Base-by-base conservation (phyloP, 1,140 invertebrate genomes). In the Triops cancriformis region DNA sequence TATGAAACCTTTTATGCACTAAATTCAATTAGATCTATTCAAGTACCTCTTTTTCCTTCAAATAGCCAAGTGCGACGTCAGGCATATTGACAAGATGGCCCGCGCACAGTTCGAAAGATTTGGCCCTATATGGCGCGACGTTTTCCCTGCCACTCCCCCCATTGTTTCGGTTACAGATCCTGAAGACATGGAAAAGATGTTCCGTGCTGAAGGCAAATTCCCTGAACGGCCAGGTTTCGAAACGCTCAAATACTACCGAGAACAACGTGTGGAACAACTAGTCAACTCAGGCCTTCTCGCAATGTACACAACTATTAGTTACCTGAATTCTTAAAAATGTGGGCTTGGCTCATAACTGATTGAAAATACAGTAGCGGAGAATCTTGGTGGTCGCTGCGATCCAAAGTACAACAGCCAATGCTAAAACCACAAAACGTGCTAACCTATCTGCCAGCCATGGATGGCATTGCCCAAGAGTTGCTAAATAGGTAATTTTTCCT, bases 331-430 rank as follows among this genome's bases (percentile, higher is more conserved):
- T 7, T 10, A n/a, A 74, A 37, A 74, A 23, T 73, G 26, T 74
- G 4, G 42, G 0, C 26, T 43, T 27, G 23, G 10, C 4, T 41
- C 18, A 76, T 45, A n/a, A 43, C 10, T 76, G 75, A n/a, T 64
- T 23, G 18, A 64, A 26, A 76, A 28, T 73, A 76, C 86, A 94
- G 93, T n/a, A 93, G 94, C 82, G 93, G 93, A 26, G 89, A 90
- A 83, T 89, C 90, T 79, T 95, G 93, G 93, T 91, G 92, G 81
- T 87, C 87, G 76, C 93, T 94, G 81, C 87, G 93, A 43, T 91
- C 89, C 37, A 90, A 92, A 85, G 92, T 94, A n/a, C 93, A 94
- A 81, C 92, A 93, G 83, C 88, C 91, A n/a, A 87, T 94, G 84
- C 85, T 93, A 80, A 90, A 93, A 79, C 93, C 93, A 4, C 87